Conservation (phyloP, 2,113 vertebrate genomes). For the Nycticebus coucang region DNA sequence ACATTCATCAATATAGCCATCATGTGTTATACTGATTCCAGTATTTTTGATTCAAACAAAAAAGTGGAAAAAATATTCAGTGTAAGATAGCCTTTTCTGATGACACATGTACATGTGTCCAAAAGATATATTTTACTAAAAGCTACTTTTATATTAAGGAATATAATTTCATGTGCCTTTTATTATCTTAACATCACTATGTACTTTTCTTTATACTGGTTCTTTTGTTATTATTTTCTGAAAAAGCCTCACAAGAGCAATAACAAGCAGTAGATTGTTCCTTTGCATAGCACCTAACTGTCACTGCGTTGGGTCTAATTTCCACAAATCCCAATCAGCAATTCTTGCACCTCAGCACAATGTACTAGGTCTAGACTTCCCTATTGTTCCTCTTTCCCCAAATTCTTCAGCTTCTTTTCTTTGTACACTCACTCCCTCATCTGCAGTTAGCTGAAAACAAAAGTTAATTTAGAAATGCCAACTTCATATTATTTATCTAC, state of each 20-base stretch:
- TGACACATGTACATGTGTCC: background rate
- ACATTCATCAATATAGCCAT: background rate
- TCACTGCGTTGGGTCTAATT: background rate
- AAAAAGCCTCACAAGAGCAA: background rate
- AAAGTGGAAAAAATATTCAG: background rate
- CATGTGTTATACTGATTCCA: background rate
- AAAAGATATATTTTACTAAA: background rate
- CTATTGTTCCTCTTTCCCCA: conserved; percentile 47
- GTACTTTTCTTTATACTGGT: background rate
- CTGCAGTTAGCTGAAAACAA: conserved; percentile 82
- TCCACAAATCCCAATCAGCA: background rate
- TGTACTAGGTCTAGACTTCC: conserved; percentile 56
- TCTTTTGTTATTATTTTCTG: background rate
- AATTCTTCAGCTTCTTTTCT: conserved; percentile 65
- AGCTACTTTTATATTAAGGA: background rate
- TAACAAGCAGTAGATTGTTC: background rate
- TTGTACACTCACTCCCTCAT: conserved; percentile 25
- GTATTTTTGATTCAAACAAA: background rate
- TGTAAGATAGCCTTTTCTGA: background rate
- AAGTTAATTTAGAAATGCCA: conserved; percentile 82
- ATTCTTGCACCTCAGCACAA: background rate
- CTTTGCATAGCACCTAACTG: background rate
- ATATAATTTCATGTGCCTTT: background rate
- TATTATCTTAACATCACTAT: background rate
- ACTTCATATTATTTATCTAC: conserved; percentile 81